A percentile compares a stretch with the other conserved stretches of the same genome.
These are phyloP conservation scores for Poeciliopsis presidionis DNA, from an alignment of 2,797 vertebrate species.

Conservation along the genomic window DNA sequence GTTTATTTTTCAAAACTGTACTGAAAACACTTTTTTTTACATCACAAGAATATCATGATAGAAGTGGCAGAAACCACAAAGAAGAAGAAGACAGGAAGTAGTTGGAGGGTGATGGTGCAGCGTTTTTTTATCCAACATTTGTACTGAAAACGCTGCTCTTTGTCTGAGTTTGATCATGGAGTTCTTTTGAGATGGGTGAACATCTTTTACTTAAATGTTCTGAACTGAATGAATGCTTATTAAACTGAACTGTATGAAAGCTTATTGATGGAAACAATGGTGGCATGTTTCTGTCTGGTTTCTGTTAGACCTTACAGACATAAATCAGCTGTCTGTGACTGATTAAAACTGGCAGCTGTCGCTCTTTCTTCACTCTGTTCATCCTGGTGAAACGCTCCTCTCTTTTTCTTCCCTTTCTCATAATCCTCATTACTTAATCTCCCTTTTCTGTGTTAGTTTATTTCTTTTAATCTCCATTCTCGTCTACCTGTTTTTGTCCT, in stretches of 20 bases:
- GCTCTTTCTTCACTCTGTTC: conserved; percentile 19
- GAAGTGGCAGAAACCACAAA: too few species aligned
- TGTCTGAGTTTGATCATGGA: too few species aligned
- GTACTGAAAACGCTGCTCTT: too few species aligned
- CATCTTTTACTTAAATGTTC: too few species aligned
- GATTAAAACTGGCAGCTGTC: conserved; percentile 66
- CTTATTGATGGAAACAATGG: conserved; percentile 18
- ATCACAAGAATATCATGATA: too few species aligned
- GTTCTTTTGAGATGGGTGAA: too few species aligned
- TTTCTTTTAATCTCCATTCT: conserved; percentile 4
- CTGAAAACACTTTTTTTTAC: too few species aligned
- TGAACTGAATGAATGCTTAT: not conserved
- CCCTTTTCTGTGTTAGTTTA: not conserved
- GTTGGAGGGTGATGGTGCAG: too few species aligned
- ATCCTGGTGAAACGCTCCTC: not conserved
- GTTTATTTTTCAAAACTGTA: too few species aligned
- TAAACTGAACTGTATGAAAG: conserved; percentile 8
- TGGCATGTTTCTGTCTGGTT: conserved; percentile 22
- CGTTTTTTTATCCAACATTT: too few species aligned
- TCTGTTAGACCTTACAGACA: conserved; percentile 48
- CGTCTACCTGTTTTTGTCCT: conserved; percentile 3
- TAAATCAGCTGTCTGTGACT: conserved; percentile 55
- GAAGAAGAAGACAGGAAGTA: too few species aligned
- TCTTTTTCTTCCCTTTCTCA: conserved; percentile 14
- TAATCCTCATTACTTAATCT: conserved; percentile 2